phyloP scores from a whole-genome alignment of 2,888 invertebrate species.

The Erpobdella octoculata region DNA sequence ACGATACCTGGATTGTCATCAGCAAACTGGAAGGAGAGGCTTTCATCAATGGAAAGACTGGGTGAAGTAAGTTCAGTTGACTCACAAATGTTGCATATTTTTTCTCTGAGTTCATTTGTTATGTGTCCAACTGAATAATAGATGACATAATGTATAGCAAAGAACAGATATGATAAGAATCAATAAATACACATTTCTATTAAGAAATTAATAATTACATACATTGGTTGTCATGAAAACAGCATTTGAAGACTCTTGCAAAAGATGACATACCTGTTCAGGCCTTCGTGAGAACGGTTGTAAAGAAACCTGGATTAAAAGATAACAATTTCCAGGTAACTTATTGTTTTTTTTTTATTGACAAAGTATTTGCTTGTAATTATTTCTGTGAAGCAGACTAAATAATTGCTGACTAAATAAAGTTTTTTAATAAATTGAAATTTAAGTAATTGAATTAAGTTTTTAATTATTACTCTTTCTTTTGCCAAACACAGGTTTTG shows the following conservation, averaged over 20 bases:
- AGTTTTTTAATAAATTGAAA: background rate
- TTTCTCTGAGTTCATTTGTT: no score
- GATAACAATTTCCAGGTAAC: conserved; percentile 76
- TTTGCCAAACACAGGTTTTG: conserved; percentile 61
- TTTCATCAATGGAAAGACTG: conserved; percentile 68
- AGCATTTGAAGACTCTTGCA: conserved; percentile 54
- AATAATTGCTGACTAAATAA: background rate
- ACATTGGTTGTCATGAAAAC: no score
- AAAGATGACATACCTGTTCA: conserved; percentile 65
- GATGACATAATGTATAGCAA: no score
- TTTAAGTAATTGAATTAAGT: background rate
- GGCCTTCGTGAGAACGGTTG: conserved; percentile 63
- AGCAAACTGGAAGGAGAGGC: conserved; percentile 75
- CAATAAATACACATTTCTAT: background rate
- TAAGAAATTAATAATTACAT: no score
- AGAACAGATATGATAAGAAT: no score
- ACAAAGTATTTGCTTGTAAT: no score
- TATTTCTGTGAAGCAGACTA: no score
- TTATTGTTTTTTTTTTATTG: background rate
- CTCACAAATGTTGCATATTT: background rate
- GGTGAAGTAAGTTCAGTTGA: no score
- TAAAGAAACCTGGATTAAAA: conserved; percentile 74
- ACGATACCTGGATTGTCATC: conserved; percentile 64
- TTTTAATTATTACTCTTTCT: no score
- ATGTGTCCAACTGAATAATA: no score